Percentiles rank a stretch among this genome's conserved stretches.
These are phyloP conservation scores for Ormyrus pomaceus DNA, from an alignment of 2,888 invertebrate genomes.

Conservation along the genomic window DNA sequence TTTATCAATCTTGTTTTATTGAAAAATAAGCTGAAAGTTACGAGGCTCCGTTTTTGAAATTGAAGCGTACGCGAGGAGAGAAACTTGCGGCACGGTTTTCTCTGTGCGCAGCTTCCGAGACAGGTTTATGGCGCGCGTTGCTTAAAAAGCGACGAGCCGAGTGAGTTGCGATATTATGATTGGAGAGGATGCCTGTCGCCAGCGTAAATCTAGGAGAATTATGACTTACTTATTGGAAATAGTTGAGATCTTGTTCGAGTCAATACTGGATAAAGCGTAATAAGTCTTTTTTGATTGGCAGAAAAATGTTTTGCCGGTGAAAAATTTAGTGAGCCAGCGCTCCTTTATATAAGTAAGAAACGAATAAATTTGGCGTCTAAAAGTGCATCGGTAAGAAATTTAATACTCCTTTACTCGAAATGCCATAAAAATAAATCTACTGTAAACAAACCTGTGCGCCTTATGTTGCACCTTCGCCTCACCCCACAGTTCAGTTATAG, in stretches of 20 bases:
- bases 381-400: neutral
- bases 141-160: constrained; percentile 27
- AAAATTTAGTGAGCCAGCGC: too few relatives aligned
- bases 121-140: constrained; percentile 35
- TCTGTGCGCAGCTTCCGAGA: constrained; percentile 6
- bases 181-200: constrained; percentile 2
- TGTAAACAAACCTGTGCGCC: neutral
- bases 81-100: constrained; percentile 4
- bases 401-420: too few relatives aligned
- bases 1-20: constrained; percentile 41
- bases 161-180: constrained; percentile 43
- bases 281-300: too few relatives aligned
- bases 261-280: too few relatives aligned
- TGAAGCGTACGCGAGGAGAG: neutral
- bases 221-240: constrained; percentile 34
- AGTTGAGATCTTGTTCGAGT: neutral
- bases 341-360: neutral
- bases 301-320: too few relatives aligned
- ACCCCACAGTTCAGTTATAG: neutral
- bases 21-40: constrained; percentile 46
- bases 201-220: constrained; percentile 17
- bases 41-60: constrained; percentile 36
- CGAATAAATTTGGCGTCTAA: neutral
- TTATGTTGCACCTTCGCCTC: too few relatives aligned
- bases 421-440: neutral